A percentile compares a stretch with the other conserved stretches of the same genome.
Evolutionary conservation across 2,113 vertebrate species (phyloP).

Genomic region (Nothoprocta perdicaria): DNA sequence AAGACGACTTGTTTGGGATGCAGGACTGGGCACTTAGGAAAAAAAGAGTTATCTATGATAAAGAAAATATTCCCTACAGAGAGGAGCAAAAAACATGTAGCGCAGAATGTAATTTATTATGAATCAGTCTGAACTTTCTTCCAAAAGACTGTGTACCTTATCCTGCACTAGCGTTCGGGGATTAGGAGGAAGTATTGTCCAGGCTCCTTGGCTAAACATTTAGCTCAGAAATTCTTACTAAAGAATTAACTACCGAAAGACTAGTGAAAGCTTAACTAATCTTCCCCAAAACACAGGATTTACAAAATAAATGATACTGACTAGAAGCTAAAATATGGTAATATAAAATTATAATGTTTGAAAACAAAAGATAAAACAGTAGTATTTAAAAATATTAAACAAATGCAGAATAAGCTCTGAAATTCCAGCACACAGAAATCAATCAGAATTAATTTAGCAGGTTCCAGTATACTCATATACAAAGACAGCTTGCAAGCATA

Average conservation of each 20-base stretch:
- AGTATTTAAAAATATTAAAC: background rate
- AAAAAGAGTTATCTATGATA: background rate
- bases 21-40: background rate
- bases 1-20: background rate
- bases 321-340: background rate
- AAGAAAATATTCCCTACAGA: background rate
- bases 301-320: background rate
- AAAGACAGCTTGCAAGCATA: rapidly evolving
- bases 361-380: background rate
- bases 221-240: background rate
- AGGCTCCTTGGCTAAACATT: slow-evolving; percentile 4
- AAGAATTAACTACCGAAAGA: slow-evolving; percentile 25
- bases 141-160: slow-evolving; percentile 4
- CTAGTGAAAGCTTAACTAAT: background rate
- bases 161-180: background rate
- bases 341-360: background rate
- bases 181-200: slow-evolving; percentile 19
- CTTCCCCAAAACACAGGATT: background rate
- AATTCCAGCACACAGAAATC: background rate
- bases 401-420: background rate
- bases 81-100: background rate
- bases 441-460: background rate
- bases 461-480: background rate
- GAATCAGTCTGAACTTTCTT: slow-evolving; percentile 10
- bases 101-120: background rate